Base-by-base conservation (phyloP, 2,888 invertebrate species). In the Dinocampus coccinellae region DNA sequence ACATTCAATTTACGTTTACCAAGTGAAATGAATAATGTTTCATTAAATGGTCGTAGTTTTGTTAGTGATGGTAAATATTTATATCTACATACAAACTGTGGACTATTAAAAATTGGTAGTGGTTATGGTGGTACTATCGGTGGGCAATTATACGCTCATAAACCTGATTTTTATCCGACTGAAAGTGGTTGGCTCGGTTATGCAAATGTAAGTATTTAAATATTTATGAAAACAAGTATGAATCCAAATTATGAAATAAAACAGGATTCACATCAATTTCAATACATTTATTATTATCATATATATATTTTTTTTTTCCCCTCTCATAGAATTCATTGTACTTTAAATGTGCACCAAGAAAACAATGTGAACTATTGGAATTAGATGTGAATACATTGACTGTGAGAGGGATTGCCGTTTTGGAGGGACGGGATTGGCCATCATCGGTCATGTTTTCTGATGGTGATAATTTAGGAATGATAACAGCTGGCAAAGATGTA, bases 51-150 rank as follows among this genome's bases (percentile, higher is more conserved):
- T 20, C 89, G 89, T 65, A 92, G 94, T 3, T 90, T 98, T 82
- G 94, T 96, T 7, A 95, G 95, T 77, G 97, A 98, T 88, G 98
- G 98, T 10, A 93, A 93, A 76, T 97, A 92, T 88, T 90, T 99
- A 66, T 99, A 97, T 88, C 89, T 99, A 33, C 93, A 95, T 80
- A 93, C 95, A 34, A 93, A 93, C 10, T 93, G 93, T 80, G 96
- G 97, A 1, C 89, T 99, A 58, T 90, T 96, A 75, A 99, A 99
- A 89, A 92, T 99, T 75, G 99, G 99, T 20, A 95, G 97, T 64
- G 99, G 99, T 7, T 97, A 96, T 85, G 95, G 95, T 63, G 96
- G 96, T 76, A 97, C 98, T 7, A 92, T 96, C 77, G 94, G 94
- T 88, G 98, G 97, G n/a, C 94, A 96, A 83, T 91, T 97, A 24